Evolutionary conservation across 64 coral and sea anemone genomes (phyloP).

Genomic region (Stichodactyla helianthus): DNA sequence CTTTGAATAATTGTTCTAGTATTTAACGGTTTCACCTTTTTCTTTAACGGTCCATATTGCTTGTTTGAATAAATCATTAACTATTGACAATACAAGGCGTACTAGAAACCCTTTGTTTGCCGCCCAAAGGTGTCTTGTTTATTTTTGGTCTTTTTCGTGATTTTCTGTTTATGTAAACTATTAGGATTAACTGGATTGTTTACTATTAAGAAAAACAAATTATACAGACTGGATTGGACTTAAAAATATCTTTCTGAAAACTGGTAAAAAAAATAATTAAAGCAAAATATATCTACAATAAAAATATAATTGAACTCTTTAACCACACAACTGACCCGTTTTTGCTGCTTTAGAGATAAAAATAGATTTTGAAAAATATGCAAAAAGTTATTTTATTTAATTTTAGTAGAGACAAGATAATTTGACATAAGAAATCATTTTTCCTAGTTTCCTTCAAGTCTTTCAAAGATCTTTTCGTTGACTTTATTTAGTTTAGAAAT

Average conservation of each 20-base stretch:
- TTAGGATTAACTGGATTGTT: background rate
- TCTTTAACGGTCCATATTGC: background rate
- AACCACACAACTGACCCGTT: background rate
- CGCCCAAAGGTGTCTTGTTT: background rate
- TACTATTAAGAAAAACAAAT: background rate
- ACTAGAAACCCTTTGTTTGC: background rate
- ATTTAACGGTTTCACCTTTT: conserved; percentile 8
- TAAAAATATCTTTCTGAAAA: too few species aligned
- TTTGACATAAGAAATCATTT: too few species aligned
- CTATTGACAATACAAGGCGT: background rate
- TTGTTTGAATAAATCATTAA: conserved; percentile 14
- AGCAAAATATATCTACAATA: background rate
- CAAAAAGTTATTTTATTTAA: background rate
- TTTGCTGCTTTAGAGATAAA: background rate
- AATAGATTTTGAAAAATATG: background rate
- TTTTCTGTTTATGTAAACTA: background rate
- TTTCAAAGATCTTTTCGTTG: too few species aligned
- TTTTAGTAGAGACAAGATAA: too few species aligned
- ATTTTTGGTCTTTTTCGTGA: background rate
- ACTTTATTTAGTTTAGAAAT: too few species aligned
- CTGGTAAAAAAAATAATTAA: background rate
- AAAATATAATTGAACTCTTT: background rate
- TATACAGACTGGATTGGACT: background rate
- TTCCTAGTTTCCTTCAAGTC: too few species aligned
- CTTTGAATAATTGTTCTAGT: background rate